Evolutionary conservation across 2,113 vertebrate genomes (phyloP), one percentile per base, ranked within the genome.

Genomic region (Heterocephalus glaber): DNA sequence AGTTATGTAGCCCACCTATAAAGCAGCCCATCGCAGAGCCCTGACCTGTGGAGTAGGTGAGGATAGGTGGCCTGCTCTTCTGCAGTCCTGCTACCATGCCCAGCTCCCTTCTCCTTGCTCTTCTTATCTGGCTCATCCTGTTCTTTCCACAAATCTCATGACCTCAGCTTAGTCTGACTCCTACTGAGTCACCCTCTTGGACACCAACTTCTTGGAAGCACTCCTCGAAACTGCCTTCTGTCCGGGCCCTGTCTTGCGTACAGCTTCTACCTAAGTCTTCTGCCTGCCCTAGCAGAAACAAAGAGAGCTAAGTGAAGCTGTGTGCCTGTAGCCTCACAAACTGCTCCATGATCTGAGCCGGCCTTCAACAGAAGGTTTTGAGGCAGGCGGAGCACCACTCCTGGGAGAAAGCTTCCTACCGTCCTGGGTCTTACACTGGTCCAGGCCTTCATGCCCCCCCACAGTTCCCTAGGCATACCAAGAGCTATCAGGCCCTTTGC

Each of bases 401-500:
- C 63, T 54, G 33, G 58, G 60, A 66, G 30, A 26, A 38, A 41
- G 28, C n/a, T 20, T 16, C 72, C 52, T 10, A 5, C 13, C 12
- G 11, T 65, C 68, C 58, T 20, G 12, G 77, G 4, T 56, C 41
- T 74, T 20, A 13, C 4, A 28, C 47, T 60, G 24, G 49, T n/a
- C 20, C 16, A 22, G 63, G 33, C n/a, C 38, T 47, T 7, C 41
- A 41, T 26, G 10, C 47, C 16, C 35, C 26, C 30, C 28, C 7
- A 22, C 6, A 17, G 38, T 41, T 16, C n/a, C 16, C 26, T 9
- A 1, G 16, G 52, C 3, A 1, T 16, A 28, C 14, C 54, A 28
- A 66, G n/a, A 0, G 41, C 8, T 22, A 3, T 30, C 14, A 0
- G 4, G 41, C 41, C 41, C 14, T 17, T 44, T 14, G 3, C 58